Percentiles rank a stretch among this genome's conserved stretches.
Evolutionary conservation across 1,140 invertebrate genomes (phyloP).

Genomic region (Neomicropteryx cornuta): DNA sequence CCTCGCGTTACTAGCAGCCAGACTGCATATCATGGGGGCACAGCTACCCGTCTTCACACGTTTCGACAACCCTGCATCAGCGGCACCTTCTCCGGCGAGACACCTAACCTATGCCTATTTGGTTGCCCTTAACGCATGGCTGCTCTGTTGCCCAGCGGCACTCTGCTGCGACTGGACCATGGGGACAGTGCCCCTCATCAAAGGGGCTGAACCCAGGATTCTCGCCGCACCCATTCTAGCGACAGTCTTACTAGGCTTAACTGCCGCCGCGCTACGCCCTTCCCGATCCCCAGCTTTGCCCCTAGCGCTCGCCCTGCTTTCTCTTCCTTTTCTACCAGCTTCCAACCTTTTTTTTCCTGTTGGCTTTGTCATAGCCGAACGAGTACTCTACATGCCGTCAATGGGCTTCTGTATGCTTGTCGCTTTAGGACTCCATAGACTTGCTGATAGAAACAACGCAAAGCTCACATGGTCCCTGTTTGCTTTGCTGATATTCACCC

Average conservation of each 20-base stretch:
- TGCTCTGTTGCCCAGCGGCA: slow-evolving; percentile 78
- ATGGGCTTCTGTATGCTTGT: slow-evolving; percentile 95
- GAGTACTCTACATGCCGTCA: slow-evolving; percentile 92
- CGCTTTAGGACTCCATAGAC: slow-evolving; percentile 59
- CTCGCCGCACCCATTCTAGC: slow-evolving; percentile 71
- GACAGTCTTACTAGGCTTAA: slow-evolving; percentile 46
- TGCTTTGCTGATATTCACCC: slow-evolving; percentile 57
- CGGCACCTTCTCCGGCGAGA: slow-evolving; percentile 33
- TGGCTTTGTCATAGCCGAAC: slow-evolving; percentile 93
- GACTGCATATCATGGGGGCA: slow-evolving; percentile 91
- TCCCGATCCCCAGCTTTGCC: slow-evolving; percentile 63
- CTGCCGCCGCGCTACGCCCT: slow-evolving; percentile 53
- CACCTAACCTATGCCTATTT: slow-evolving; percentile 93
- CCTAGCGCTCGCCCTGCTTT: slow-evolving; percentile 72
- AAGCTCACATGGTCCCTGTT: slow-evolving; percentile 49
- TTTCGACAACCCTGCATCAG: slow-evolving; percentile 39
- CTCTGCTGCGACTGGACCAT: slow-evolving; percentile 98
- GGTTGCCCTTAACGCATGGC: slow-evolving; percentile 80
- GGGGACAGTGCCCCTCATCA: slow-evolving; percentile 86
- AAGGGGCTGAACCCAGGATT: slow-evolving; percentile 71
- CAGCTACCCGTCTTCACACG: slow-evolving; percentile 92
- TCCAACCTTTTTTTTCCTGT: slow-evolving; percentile 96
- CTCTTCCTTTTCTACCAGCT: slow-evolving; percentile 89
- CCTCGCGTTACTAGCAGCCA: slow-evolving; percentile 65
- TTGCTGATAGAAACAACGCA: slow-evolving; percentile 41